These are phyloP conservation scores for Callosobruchus maculatus DNA, from an alignment of 2,888 invertebrate genomes.

Conservation along the genomic window DNA sequence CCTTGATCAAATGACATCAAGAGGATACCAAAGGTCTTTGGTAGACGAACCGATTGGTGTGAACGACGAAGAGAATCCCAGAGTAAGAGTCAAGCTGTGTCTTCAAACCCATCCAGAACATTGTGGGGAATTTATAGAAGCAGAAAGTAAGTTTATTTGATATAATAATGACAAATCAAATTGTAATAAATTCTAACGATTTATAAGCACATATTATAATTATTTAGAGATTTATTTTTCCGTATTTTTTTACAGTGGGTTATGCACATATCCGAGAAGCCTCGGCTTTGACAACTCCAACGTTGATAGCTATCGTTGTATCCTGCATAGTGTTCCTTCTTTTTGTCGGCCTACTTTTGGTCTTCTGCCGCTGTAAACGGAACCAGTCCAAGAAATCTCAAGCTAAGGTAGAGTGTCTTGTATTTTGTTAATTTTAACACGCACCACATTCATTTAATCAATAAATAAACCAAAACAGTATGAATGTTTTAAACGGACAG, in stretches of 20 bases:
- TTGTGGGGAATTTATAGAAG: constrained; percentile 80
- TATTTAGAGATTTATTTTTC: constrained; percentile 3
- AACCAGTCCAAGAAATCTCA: constrained; percentile 77
- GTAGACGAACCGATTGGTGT: constrained; percentile 56
- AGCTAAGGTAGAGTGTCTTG: constrained; percentile 58
- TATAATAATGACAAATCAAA: too few relatives aligned
- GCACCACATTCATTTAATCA: too few relatives aligned
- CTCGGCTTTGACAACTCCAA: constrained; percentile 72
- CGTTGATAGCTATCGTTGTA: constrained; percentile 73
- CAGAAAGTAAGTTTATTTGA: constrained; percentile 73
- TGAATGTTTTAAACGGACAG: too few relatives aligned
- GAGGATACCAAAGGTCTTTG: constrained; percentile 53
- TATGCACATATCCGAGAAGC: constrained; percentile 78
- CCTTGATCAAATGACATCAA: constrained; percentile 59
- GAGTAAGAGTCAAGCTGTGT: constrained; percentile 78
- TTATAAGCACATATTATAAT: too few relatives aligned
- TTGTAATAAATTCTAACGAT: too few relatives aligned
- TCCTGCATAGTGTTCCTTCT: constrained; percentile 77
- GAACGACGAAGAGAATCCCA: constrained; percentile 61
- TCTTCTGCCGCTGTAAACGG: constrained; percentile 83
- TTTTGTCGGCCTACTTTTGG: constrained; percentile 69
- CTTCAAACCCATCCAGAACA: constrained; percentile 75
- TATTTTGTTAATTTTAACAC: too few relatives aligned
- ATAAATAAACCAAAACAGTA: too few relatives aligned
- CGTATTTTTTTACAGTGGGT: constrained; percentile 60